Base-by-base conservation (phyloP, 2,113 vertebrate species). In the Perca flavescens region DNA sequence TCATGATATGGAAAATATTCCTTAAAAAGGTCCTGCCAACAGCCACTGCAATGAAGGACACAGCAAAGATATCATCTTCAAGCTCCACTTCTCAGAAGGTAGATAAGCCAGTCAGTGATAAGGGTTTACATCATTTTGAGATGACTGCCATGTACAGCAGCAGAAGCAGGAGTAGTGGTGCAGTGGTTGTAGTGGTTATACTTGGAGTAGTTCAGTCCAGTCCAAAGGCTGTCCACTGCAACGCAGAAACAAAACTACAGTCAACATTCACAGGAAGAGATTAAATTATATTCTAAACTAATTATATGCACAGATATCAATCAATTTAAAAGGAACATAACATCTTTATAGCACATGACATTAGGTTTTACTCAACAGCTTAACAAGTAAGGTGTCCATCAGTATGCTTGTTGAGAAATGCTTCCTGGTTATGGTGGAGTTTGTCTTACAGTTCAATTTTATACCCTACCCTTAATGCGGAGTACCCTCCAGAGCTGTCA, bases 161-260 rank as follows among this genome's bases (percentile, higher is more conserved):
- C 2, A 14, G 64, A 17, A 9, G 73, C 57, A 63, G 80, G 4
- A 25, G 52, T 11, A 10, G 70, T 0, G 0, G 34, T 34, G 77
- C 19, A 11, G 65, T 14, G 16, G 58, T 5, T 47, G 47, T 28
- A 13, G 36, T 28, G 40, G 54, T 14, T 60, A 17, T 22, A 43
- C 54, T 70, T 50, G 50, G 1, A 49, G 68, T 9, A 28, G 43
- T 19, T 46, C 6, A 21, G 57, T 78, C 68, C 25, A 25, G 57
- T 78, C 79, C 65, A 75, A 50, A 57, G 74, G 81, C 54, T 62
- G 70, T 77, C 31, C 47, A 63, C 90, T 93, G 82, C 61, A 90
- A 90, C 54, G 84, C 17, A 92, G 15, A 81, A 67, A 76, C 46
- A 65, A 64, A 73, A 16, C 9, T 54, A 58, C 22, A 80, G 60